Conservation (phyloP, 2,888 invertebrate species). For the Pyrocoelia pectoralis region DNA sequence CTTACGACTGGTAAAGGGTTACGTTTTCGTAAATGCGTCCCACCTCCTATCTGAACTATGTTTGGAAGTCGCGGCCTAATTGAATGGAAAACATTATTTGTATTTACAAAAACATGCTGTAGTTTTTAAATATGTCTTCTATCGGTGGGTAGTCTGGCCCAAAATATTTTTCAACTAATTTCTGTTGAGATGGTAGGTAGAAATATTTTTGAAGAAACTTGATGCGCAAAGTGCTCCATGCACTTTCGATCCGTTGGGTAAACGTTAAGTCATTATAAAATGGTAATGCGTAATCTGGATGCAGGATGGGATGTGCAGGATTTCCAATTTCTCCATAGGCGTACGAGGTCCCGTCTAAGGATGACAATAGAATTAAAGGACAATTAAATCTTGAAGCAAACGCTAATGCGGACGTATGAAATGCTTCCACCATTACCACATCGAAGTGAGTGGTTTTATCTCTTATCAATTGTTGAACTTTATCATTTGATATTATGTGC, state of each 20-base stretch:
- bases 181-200: background rate
- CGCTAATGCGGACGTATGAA: slow-evolving; percentile 45
- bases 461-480: slow-evolving; percentile 50
- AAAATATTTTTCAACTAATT: background rate
- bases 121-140: background rate
- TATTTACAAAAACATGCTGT: background rate
- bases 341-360: slow-evolving; percentile 47
- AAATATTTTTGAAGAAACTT: background rate
- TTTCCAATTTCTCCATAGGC: slow-evolving; percentile 51
- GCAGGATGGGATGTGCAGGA: slow-evolving; percentile 51
- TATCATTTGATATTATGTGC: slow-evolving; percentile 38
- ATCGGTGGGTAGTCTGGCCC: background rate
- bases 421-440: slow-evolving; percentile 51
- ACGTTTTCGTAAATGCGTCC: background rate
- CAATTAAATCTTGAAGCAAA: slow-evolving; percentile 51
- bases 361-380: slow-evolving; percentile 52
- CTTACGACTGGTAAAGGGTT: background rate
- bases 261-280: slow-evolving; percentile 46
- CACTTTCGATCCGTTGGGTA: slow-evolving; percentile 41
- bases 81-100: background rate
- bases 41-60: background rate
- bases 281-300: slow-evolving; percentile 49
- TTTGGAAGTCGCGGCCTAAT: background rate
- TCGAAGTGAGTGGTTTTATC: slow-evolving; percentile 50
- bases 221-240: background rate